Percentiles rank a stretch among this genome's conserved stretches.
phyloP scores from a whole-genome alignment of 2,797 vertebrate genomes.

The Knipowitschia caucasica region DNA sequence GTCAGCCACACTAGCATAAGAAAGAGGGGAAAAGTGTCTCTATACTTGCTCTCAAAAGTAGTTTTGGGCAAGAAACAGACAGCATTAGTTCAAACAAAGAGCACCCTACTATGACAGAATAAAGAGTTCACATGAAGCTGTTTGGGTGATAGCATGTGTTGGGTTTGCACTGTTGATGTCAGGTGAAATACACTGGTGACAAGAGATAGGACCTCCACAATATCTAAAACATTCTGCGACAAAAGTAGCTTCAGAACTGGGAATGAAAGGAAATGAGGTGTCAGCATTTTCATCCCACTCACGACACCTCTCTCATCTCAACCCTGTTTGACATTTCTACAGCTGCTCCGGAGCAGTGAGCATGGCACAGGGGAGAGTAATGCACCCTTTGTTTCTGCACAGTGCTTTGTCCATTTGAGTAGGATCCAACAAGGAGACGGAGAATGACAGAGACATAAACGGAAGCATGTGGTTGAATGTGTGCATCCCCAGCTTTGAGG shows the following conservation, averaged over 20 bases:
- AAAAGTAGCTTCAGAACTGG: conserved; percentile 71
- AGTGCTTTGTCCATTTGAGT: conserved; percentile 64
- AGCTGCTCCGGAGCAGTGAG: conserved; percentile 59
- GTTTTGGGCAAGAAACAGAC: conserved; percentile 58
- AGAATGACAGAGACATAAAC: conserved; percentile 65
- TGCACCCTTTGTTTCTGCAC: conserved; percentile 54
- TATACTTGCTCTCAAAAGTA: conserved; percentile 53
- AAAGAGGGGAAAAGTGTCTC: conserved; percentile 51
- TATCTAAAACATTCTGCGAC: conserved; percentile 71
- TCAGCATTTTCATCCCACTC: conserved; percentile 72
- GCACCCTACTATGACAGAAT: conserved; percentile 61
- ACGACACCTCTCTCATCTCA: conserved; percentile 67
- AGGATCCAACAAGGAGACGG: conserved; percentile 54
- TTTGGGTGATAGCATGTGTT: conserved; percentile 69
- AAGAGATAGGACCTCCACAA: conserved; percentile 58
- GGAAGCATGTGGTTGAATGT: conserved; percentile 63
- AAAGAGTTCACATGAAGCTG: conserved; percentile 69
- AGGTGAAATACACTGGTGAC: conserved; percentile 59
- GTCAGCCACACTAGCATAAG: conserved; percentile 71
- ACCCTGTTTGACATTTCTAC: conserved; percentile 69
- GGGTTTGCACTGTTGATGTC: conserved; percentile 60
- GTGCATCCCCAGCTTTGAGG: conserved; percentile 47
- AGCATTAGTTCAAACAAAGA: conserved; percentile 66
- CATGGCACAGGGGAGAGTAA: conserved; percentile 46
- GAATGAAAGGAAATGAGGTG: conserved; percentile 73